Evolutionary conservation across 2,113 vertebrate genomes (phyloP), one percentile per base, ranked within the genome.

Genomic region (Cavia aperea): DNA sequence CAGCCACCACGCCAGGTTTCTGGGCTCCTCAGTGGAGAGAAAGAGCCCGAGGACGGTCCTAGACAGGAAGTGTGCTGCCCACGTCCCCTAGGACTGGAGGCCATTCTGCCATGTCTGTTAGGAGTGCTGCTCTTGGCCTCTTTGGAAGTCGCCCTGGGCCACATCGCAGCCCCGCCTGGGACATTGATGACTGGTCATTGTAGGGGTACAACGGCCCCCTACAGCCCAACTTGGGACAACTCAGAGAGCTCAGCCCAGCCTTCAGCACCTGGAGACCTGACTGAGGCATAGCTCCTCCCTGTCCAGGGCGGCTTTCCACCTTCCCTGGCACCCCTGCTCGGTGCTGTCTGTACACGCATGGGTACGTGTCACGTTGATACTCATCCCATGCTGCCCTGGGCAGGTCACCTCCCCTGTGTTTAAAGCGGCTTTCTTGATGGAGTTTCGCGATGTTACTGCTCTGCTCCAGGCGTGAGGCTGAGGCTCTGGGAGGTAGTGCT

Each of bases 81-180:
- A 29, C 14, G 31, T 29, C 36, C 29, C 51, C 60, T 54, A 26
- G 16, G 29, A 51, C 85, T n/a, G 33, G 62, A 84, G 65, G 60
- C 19, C 2, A 1, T 31, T 12, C 5, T 19, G 16, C 7, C 1
- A 4, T 19, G 78, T 13, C 49, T 24, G 1, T 36, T 15, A 0
- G 60, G 23, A 13, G 19, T 7, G 36, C 2, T 4, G 36, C 51
- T 81, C 46, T 56, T 19, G 43, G 73, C 36, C 4, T 31, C 26
- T 88, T 93, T 87, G 33, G 68, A 79, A 72, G 62, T 14, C 68
- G n/a, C 26, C n/a, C 36, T 49, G 39, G 39, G 39, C 49, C 6
- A 7, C 15, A 18, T 70, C 78, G 46, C 0, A 16, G 13, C 39
- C 51, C 10, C 56, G 85, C 19, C 24, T 6, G 31, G 56, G 18